Evolutionary conservation across 37 sponge, comb jelly and placozoan species (phyloP).

Genomic region (Chondrilla cf. caribensis): DNA sequence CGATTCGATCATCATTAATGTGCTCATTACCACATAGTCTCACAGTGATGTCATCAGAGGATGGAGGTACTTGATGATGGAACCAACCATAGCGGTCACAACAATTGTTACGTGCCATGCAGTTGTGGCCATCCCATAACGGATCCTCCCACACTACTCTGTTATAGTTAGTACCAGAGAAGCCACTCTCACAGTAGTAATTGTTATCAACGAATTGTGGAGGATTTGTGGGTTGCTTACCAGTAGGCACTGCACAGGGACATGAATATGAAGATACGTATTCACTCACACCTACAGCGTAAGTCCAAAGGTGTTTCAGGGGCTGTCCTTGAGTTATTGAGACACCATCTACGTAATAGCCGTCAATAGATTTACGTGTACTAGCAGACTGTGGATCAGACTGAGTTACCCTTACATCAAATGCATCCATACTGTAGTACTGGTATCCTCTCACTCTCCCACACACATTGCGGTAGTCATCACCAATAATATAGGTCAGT

Average conservation of each 20-base stretch:
- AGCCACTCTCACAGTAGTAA: not conserved
- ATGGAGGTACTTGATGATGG: too few species aligned
- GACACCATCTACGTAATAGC: not conserved
- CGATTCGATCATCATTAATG: too few species aligned
- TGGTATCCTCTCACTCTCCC: constrained; percentile 5
- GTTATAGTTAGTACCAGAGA: not conserved
- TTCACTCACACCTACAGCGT: not conserved
- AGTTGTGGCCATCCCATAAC: not conserved
- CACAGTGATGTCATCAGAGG: too few species aligned
- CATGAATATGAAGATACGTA: not conserved
- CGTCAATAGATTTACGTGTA: not conserved
- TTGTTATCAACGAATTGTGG: not conserved
- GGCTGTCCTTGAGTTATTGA: not conserved
- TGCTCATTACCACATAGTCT: too few species aligned
- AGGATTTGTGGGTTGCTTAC: not conserved
- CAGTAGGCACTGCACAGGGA: not conserved
- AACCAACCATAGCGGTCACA: too few species aligned
- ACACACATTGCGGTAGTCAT: not conserved
- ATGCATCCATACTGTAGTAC: not conserved
- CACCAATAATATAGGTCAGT: not conserved
- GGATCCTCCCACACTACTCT: constrained; percentile 2
- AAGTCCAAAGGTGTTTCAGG: not conserved
- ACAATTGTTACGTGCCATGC: too few species aligned
- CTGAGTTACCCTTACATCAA: not conserved
- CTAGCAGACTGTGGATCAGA: too few species aligned